Evolutionary conservation across 2,888 invertebrate genomes (phyloP).

Genomic region (Eutolmus rufibarbis): DNA sequence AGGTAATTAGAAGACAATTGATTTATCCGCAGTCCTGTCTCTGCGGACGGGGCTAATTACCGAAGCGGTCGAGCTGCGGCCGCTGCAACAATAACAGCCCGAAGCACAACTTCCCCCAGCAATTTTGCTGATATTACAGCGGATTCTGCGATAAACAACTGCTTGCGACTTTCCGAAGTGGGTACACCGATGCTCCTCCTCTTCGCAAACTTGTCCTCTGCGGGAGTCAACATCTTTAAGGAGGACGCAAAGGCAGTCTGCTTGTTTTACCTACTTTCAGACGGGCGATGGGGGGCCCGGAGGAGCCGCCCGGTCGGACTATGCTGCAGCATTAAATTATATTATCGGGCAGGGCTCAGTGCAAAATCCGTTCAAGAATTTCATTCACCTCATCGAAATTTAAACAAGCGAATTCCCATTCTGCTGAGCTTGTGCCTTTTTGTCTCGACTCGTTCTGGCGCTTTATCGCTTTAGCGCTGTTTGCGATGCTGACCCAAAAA

Average conservation of each 20-base stretch:
- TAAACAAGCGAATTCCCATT: conserved; percentile 27
- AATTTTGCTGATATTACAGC: background rate
- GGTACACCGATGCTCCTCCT: background rate
- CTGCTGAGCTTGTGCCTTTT: conserved; percentile 9
- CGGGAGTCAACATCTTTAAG: background rate
- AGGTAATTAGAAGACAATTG: conserved; percentile 10
- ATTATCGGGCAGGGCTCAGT: background rate
- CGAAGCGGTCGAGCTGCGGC: background rate
- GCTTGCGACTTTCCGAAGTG: background rate
- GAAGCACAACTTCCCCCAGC: background rate
- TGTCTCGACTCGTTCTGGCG: background rate
- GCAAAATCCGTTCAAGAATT: background rate
- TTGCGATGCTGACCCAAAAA: conserved; percentile 25
- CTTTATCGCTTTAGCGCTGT: background rate
- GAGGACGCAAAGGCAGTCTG: background rate
- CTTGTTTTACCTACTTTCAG: background rate
- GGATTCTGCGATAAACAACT: background rate
- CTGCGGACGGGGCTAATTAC: background rate
- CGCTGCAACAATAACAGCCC: background rate
- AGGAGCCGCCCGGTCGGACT: background rate
- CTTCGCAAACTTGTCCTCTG: background rate
- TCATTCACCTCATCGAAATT: conserved; percentile 34
- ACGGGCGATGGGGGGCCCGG: background rate
- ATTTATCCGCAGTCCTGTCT: background rate
- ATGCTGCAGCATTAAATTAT: background rate